phyloP scores from a whole-genome alignment of 2,113 vertebrate species.

The Aptenodytes forsteri region DNA sequence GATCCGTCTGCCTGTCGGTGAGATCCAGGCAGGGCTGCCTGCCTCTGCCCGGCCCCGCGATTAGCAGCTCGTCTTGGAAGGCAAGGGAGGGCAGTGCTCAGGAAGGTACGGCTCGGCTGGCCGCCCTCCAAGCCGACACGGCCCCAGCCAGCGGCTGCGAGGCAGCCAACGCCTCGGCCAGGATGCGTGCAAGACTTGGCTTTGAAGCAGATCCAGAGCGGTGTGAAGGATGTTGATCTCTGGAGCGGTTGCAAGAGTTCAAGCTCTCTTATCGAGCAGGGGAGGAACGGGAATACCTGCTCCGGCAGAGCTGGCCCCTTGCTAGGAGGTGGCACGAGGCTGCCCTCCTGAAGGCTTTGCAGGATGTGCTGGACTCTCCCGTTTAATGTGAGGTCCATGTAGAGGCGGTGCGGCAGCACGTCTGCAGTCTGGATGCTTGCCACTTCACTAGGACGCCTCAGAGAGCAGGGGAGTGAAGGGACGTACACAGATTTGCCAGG shows the following conservation, averaged over 20 bases:
- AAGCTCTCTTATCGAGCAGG: neutral
- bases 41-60: neutral
- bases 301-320: neutral
- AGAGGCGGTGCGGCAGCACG: neutral
- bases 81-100: neutral
- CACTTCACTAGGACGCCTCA: neutral
- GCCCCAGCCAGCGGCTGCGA: conserved; percentile 13
- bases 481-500: neutral
- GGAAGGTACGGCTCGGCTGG: neutral
- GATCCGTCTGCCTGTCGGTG: neutral
- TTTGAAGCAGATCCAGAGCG: conserved; percentile 18
- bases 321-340: neutral
- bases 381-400: rapidly evolving
- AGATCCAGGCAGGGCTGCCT: neutral
- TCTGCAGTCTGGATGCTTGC: neutral
- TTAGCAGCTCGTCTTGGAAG: neutral
- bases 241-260: neutral
- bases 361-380: neutral
- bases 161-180: conserved; percentile 32
- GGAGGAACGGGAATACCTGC: neutral
- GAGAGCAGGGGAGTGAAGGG: neutral
- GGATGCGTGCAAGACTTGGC: conserved; percentile 20
- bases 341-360: neutral
- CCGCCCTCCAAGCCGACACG: neutral
- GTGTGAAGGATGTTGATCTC: neutral